phyloP scores from a whole-genome alignment of 2,888 invertebrate species.

The Lochmaea crataegi region DNA sequence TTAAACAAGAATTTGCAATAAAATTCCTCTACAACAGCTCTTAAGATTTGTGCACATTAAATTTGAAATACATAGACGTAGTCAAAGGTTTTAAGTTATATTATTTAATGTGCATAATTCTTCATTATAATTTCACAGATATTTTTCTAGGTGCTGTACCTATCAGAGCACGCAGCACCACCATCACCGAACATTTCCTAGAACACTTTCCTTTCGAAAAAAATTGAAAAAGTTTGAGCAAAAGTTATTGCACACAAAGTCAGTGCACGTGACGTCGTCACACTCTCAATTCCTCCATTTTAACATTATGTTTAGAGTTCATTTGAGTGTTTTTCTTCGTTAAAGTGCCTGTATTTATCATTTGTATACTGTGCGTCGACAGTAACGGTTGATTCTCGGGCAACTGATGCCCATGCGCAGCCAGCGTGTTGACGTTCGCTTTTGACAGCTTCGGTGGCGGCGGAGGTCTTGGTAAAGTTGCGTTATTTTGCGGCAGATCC shows the following conservation, averaged over 20 bases:
- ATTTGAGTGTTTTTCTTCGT: slow-evolving; percentile 80
- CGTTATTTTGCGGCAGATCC: slow-evolving; percentile 79
- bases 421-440: slow-evolving; percentile 68
- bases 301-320: slow-evolving; percentile 70
- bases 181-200: neutral
- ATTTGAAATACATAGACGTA: neutral
- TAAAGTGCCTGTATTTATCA: slow-evolving; percentile 81
- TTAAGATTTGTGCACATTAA: neutral
- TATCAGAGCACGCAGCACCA: slow-evolving; percentile 12
- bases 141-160: neutral
- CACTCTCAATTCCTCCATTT: slow-evolving; percentile 87
- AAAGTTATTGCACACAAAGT: slow-evolving; percentile 53
- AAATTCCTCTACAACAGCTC: slow-evolving; percentile 3
- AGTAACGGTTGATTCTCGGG: slow-evolving; percentile 77
- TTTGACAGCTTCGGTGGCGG: slow-evolving; percentile 80
- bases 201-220: slow-evolving; percentile 9
- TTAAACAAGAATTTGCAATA: neutral
- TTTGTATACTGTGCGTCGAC: slow-evolving; percentile 81
- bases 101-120: slow-evolving; percentile 4
- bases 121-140: neutral
- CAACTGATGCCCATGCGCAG: slow-evolving; percentile 68
- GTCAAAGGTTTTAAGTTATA: neutral
- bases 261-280: slow-evolving; percentile 68
- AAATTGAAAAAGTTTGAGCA: slow-evolving; percentile 51
- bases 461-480: slow-evolving; percentile 77